Conservation (phyloP, 2,797 vertebrate species). For the Peromyscus aztecus region DNA sequence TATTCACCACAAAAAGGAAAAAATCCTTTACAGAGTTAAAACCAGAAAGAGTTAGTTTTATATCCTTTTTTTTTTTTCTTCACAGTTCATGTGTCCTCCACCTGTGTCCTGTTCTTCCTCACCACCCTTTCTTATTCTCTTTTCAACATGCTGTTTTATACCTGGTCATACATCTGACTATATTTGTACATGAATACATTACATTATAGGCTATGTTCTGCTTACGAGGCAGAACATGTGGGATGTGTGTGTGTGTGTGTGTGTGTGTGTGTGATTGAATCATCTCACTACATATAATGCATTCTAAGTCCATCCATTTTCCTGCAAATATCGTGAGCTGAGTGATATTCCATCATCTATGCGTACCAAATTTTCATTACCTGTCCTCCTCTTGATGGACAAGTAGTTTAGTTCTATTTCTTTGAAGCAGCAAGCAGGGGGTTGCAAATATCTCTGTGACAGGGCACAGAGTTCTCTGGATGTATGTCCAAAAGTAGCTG, state of each 20-base stretch:
- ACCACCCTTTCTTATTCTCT: not conserved
- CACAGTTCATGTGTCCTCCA: no score
- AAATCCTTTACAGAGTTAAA: not conserved
- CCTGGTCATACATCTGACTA: not conserved
- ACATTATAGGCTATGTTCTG: not conserved
- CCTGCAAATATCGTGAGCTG: not conserved
- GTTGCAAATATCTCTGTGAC: not conserved
- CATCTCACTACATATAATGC: not conserved
- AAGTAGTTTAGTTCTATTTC: not conserved
- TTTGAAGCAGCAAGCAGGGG: not conserved
- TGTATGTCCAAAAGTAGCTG: not conserved
- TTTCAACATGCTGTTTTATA: not conserved
- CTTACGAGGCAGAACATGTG: not conserved
- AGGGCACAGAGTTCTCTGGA: not conserved
- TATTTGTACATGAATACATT: not conserved
- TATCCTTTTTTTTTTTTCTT: not conserved
- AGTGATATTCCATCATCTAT: not conserved
- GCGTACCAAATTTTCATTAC: not conserved
- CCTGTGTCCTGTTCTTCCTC: not conserved
- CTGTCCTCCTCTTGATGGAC: not conserved
- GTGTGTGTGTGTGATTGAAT: not conserved
- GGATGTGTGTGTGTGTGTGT: no score
- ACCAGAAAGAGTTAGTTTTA: not conserved
- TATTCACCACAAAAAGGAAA: not conserved
- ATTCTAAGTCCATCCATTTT: not conserved